phyloP scores from a whole-genome alignment of 2,797 vertebrate genomes.

The Vespertilio murinus region DNA sequence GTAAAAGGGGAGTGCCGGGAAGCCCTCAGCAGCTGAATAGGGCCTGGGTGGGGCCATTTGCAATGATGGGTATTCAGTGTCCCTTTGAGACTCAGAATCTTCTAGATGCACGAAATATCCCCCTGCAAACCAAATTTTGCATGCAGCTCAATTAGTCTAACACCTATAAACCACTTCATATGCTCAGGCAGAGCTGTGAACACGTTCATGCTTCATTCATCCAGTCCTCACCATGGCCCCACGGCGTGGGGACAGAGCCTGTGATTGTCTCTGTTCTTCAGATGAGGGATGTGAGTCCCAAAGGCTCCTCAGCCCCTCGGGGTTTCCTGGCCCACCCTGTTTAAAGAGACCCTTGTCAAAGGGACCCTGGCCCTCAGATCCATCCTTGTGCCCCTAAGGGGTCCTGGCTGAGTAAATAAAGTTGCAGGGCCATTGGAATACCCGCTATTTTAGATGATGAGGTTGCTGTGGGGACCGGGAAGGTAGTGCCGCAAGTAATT shows the following conservation, averaged over 20 bases:
- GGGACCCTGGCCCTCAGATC: fast-evolving
- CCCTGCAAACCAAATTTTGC: background rate
- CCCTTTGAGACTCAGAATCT: background rate
- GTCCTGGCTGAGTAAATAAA: background rate
- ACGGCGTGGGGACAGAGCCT: background rate
- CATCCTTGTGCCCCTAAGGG: background rate
- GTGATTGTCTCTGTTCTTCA: background rate
- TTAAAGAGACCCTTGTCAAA: background rate
- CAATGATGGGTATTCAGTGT: background rate
- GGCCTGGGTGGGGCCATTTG: background rate
- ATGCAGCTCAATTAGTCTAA: background rate
- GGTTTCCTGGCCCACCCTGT: background rate
- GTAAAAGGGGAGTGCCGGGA: background rate
- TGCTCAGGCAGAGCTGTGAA: background rate
- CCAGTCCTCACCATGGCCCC: background rate
- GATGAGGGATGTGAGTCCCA: background rate
- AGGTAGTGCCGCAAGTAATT: background rate
- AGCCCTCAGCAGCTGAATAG: background rate
- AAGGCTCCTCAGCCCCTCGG: background rate
- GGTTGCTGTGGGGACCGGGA: background rate
- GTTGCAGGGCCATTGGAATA: background rate
- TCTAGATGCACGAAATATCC: background rate
- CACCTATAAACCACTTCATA: background rate
- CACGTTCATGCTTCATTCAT: background rate
- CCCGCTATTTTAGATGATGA: background rate